Evolutionary conservation across 2,888 invertebrate genomes (phyloP), one percentile per base, ranked within the genome.

Genomic region (Pyrochroa serraticornis): DNA sequence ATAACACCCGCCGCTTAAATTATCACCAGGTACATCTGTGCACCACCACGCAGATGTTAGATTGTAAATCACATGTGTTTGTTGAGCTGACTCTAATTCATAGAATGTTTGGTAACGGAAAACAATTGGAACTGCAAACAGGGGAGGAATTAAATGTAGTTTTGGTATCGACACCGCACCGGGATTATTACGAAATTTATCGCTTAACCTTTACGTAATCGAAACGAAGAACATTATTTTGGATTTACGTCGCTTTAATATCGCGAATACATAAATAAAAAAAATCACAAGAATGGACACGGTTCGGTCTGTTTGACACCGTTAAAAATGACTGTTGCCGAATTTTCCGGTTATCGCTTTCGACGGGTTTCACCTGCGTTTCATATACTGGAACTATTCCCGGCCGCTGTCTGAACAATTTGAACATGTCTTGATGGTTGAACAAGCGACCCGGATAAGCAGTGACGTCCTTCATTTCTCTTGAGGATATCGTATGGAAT

Each of bases 21-120:
- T 63, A 63, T 62, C 63, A 62, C 62, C 22, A 66, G 64, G 66
- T 63, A 58, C 62, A 64, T 62, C 62, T 66, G 66, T 54, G 58
- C 58, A 45, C 60, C 55, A 58, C 62, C 60, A 44, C 43, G 46
- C 66, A 65, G 60, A 64, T 63, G 63, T 41, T 58, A 48, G 47
- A 49, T 51, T 58, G 53, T 63, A 66, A 66, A 66, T 66, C 66
- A 64, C 54, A 53, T 47, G 53, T 56, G 58, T 56, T 64, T 61
- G 54, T 42, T 55, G 48, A 55, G 54, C 48, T 48, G 48, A 48
- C 54, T 47, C 54, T 55, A 55, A 55, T 55, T 55, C 54, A 55
- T 55, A 55, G 48, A 43, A 55, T 55, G 54, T 55, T 55, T 55
- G 54, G 44, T 55, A 55, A 48, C 48, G 54, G 54, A 48, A 55